These are phyloP conservation scores for Epistrophe eligans DNA, from an alignment of 2,888 invertebrate species.

Conservation along the genomic window DNA sequence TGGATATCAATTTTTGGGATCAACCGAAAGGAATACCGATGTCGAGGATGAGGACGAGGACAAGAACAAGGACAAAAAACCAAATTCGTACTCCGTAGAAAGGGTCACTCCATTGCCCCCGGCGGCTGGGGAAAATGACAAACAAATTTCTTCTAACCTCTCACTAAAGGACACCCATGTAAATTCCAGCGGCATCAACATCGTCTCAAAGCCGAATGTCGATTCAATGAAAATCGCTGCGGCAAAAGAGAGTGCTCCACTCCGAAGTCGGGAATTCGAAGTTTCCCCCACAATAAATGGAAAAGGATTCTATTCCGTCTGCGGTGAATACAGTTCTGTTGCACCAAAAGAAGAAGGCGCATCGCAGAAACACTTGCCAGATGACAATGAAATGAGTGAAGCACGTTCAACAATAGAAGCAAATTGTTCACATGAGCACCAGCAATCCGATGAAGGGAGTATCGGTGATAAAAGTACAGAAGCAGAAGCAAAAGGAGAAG, in stretches of 20 bases:
- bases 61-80: slow-evolving; percentile 3
- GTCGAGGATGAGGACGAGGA: slow-evolving; percentile 10
- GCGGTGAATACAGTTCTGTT: slow-evolving; percentile 56
- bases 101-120: slow-evolving; percentile 8
- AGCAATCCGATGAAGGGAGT: slow-evolving; percentile 54
- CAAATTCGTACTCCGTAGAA: slow-evolving; percentile 45
- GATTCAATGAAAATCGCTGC: slow-evolving; percentile 43
- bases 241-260: slow-evolving; percentile 46
- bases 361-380: slow-evolving; percentile 33
- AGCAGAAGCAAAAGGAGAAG: slow-evolving; percentile 22
- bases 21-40: slow-evolving; percentile 59
- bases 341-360: slow-evolving; percentile 34
- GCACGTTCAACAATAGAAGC: slow-evolving; percentile 67
- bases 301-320: slow-evolving; percentile 63
- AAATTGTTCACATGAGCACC: slow-evolving; percentile 70
- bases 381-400: slow-evolving; percentile 37
- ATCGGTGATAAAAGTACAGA: slow-evolving; percentile 37
- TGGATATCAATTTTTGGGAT: slow-evolving; percentile 66
- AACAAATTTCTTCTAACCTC: slow-evolving; percentile 63
- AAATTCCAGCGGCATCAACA: slow-evolving; percentile 39
- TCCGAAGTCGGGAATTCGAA: slow-evolving; percentile 66
- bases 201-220: slow-evolving; percentile 50
- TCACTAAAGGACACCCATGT: slow-evolving; percentile 45
- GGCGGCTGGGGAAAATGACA: slow-evolving; percentile 61
- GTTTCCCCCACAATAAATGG: slow-evolving; percentile 60